These are phyloP conservation scores for Botrylloides violaceus DNA, from an alignment of 23 tunicate species.

Conservation along the genomic window DNA sequence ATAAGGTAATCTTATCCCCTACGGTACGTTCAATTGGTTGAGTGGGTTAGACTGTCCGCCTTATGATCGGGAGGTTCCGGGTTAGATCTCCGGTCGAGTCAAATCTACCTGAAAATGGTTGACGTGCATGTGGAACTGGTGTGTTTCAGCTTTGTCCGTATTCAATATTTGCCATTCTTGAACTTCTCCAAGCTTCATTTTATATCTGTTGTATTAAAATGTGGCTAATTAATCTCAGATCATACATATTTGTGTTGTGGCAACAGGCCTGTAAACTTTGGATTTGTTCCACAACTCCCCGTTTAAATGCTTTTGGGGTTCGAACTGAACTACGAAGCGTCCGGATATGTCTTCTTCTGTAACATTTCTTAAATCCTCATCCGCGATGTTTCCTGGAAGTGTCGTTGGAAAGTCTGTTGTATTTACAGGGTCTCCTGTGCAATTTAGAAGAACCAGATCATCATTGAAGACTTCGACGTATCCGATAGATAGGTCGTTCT, in stretches of 20 bases:
- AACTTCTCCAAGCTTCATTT: neutral
- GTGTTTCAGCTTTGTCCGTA: neutral
- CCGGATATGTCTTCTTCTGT: conserved; percentile 31
- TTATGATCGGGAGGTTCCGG: too few relatives aligned
- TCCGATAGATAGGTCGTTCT: too few relatives aligned
- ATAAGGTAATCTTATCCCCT: neutral
- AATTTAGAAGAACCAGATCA: conserved; percentile 19
- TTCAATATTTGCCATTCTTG: conserved; percentile 4
- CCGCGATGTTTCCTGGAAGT: conserved; percentile 19
- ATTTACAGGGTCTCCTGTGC: conserved; percentile 15
- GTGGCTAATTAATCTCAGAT: neutral
- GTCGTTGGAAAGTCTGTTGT: conserved; percentile 23
- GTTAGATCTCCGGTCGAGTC: too few relatives aligned
- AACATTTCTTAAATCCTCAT: conserved; percentile 28
- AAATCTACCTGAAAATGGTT: conserved; percentile 6
- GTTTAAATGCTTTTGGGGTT: conserved; percentile 21
- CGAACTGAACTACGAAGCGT: conserved; percentile 29
- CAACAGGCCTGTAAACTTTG: neutral
- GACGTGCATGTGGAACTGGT: conserved; percentile 7
- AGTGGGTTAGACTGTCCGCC: too few relatives aligned
- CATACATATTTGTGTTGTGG: neutral
- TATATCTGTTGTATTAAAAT: neutral
- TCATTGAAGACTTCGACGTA: too few relatives aligned
- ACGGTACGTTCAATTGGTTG: neutral
- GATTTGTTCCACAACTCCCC: conserved; percentile 14